phyloP scores from a whole-genome alignment of 2,113 vertebrate species.

The Tragelaphus strepsiceros region DNA sequence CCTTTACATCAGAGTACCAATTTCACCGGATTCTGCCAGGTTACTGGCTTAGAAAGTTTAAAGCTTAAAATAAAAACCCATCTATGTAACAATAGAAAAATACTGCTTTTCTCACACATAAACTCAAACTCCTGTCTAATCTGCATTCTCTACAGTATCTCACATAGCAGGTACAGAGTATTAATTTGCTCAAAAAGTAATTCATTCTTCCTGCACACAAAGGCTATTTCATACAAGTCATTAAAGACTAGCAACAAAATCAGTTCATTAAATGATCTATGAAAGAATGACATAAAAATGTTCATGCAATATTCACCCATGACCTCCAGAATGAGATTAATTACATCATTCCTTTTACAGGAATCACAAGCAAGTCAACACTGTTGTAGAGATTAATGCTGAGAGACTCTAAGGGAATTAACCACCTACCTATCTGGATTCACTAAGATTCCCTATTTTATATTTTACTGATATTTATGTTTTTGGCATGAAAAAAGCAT shows the following conservation, averaged over 20 bases:
- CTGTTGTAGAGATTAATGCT: constrained; percentile 13
- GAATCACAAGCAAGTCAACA: background rate
- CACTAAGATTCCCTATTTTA: constrained; percentile 52
- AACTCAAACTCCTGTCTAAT: constrained; percentile 6
- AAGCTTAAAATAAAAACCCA: constrained; percentile 40
- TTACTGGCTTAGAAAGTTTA: background rate
- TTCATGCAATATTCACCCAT: constrained; percentile 12
- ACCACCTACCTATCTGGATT: constrained; percentile 20
- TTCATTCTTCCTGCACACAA: constrained; percentile 42
- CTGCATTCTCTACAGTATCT: background rate
- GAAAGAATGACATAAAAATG: constrained; percentile 12
- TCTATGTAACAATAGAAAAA: background rate
- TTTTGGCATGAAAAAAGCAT: constrained; percentile 72
- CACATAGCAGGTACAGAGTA: background rate
- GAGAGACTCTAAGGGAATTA: constrained; percentile 43
- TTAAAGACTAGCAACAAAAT: constrained; percentile 55
- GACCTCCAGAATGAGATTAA: constrained; percentile 29
- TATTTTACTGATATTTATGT: constrained; percentile 39
- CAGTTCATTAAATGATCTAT: background rate
- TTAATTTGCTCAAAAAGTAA: constrained; percentile 29
- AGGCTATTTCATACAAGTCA: constrained; percentile 2
- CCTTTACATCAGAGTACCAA: background rate
- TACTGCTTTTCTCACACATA: background rate
- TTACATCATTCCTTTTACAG: background rate
- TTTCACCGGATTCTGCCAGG: background rate